Evolutionary conservation across 2,797 vertebrate genomes (phyloP).

Genomic region (Tenualosa thibaudeaui): DNA sequence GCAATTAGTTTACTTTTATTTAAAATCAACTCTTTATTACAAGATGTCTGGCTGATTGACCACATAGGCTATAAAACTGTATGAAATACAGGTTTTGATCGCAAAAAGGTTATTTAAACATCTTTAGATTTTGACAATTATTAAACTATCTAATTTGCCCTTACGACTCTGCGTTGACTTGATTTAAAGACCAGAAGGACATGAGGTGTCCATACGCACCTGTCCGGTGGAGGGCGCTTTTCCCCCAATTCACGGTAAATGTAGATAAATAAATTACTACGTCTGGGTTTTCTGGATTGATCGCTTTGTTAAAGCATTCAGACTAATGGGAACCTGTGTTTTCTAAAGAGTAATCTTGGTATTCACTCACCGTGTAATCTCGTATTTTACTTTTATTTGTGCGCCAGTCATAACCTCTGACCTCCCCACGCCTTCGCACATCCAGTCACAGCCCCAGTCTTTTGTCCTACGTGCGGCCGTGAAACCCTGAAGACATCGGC

Average conservation of each 20-base stretch:
- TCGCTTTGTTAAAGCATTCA: constrained; percentile 1
- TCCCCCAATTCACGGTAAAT: not conserved
- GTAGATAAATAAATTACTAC: not conserved
- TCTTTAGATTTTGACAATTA: not conserved
- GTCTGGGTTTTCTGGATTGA: not conserved
- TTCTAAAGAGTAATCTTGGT: constrained; percentile 8
- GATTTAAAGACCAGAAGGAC: not conserved
- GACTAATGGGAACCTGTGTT: not conserved
- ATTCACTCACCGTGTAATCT: not conserved
- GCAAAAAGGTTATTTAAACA: not conserved
- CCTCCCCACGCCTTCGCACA: constrained; percentile 62
- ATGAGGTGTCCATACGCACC: constrained; percentile 33
- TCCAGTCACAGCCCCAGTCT: constrained; percentile 60
- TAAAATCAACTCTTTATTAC: not conserved
- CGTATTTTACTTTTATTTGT: constrained; percentile 52
- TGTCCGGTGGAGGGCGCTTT: constrained; percentile 49
- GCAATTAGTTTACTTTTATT: not conserved
- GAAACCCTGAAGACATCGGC: constrained; percentile 47
- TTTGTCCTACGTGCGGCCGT: constrained; percentile 65
- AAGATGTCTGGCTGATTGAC: not conserved
- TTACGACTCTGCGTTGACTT: not conserved
- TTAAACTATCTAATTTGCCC: not conserved
- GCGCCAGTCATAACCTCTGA: constrained; percentile 63
- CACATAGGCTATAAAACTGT: not conserved
- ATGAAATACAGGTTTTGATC: not conserved